Evolutionary conservation across 1,140 invertebrate species (phyloP).

Genomic region (Drosophila oshimai): DNA sequence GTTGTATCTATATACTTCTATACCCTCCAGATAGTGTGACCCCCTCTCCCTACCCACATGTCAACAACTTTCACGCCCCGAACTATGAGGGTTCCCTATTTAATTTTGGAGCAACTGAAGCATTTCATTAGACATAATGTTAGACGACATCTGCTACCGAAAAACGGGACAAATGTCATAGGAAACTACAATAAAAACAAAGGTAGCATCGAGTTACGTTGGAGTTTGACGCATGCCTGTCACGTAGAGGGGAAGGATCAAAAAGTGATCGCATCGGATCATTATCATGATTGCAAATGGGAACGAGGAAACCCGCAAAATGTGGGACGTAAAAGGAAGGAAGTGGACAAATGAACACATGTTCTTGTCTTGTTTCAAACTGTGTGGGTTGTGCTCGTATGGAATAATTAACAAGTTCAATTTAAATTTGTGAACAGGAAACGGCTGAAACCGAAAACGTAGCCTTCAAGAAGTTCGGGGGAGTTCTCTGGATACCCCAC

Average conservation of each 20-base stretch:
- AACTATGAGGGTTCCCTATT: constrained; percentile 54
- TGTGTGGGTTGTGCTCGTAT: constrained; percentile 30
- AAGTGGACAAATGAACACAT: constrained; percentile 46
- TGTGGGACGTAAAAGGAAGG: constrained; percentile 32
- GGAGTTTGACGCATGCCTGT: constrained; percentile 63
- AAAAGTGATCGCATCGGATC: constrained; percentile 32
- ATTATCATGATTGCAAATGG: constrained; percentile 19
- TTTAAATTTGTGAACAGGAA: constrained; percentile 75
- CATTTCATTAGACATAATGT: constrained; percentile 64
- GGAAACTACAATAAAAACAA: constrained; percentile 19
- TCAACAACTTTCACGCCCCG: constrained; percentile 66
- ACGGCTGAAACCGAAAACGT: constrained; percentile 34
- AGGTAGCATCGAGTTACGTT: constrained; percentile 53
- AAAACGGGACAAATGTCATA: constrained; percentile 23
- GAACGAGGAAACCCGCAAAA: constrained; percentile 64
- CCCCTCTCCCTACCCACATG: constrained; percentile 47
- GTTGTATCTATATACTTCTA: neutral
- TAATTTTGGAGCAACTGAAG: constrained; percentile 42
- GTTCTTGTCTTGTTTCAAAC: constrained; percentile 12
- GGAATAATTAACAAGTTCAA: constrained; percentile 74
- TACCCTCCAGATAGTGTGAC: neutral
- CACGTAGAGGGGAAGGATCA: constrained; percentile 46
- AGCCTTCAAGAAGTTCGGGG: constrained; percentile 22
- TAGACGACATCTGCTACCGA: constrained; percentile 44
- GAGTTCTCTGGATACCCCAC: neutral